These are phyloP conservation scores for Mugil cephalus DNA, from an alignment of 2,113 vertebrate genomes.

Conservation along the genomic window DNA sequence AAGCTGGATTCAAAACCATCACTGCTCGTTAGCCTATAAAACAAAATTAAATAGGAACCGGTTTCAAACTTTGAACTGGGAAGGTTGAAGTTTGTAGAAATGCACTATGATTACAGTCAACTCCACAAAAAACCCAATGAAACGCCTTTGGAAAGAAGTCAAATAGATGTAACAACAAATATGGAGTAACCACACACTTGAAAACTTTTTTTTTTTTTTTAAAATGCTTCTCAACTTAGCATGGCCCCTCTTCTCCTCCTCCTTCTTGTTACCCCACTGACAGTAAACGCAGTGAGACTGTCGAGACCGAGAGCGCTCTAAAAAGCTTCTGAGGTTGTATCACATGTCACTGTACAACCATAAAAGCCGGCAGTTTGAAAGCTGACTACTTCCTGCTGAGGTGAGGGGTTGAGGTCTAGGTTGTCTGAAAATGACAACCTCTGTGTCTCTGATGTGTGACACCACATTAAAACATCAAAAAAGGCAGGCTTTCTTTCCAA, in stretches of 20 bases:
- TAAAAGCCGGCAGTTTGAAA: conserved; percentile 58
- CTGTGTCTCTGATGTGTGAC: conserved; percentile 33
- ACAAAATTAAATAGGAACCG: conserved; percentile 25
- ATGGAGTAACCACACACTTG: conserved; percentile 20
- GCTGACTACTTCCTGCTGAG: conserved; percentile 42
- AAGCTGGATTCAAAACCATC: conserved; percentile 55
- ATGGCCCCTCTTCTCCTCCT: conserved; percentile 13
- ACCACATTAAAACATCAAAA: conserved; percentile 21
- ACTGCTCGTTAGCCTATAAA: conserved; percentile 49
- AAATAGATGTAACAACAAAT: conserved; percentile 24
- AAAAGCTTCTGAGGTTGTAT: conserved; percentile 68
- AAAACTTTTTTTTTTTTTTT: not conserved
- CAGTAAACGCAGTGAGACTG: conserved; percentile 32
- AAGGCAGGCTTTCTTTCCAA: not conserved
- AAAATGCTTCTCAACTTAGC: conserved; percentile 27
- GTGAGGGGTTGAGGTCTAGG: conserved; percentile 44
- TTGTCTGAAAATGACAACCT: conserved; percentile 30
- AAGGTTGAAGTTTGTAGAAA: conserved; percentile 25
- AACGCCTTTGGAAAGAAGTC: conserved; percentile 15
- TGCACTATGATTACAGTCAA: conserved; percentile 1
- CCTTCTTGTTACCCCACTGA: conserved; percentile 23
- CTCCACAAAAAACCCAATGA: conserved; percentile 20
- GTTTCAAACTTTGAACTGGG: conserved; percentile 30
- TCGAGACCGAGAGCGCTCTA: conserved; percentile 31
- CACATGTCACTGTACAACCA: conserved; percentile 46